phyloP scores from a whole-genome alignment of 2,888 invertebrate species.

The Amphipoea oculea region DNA sequence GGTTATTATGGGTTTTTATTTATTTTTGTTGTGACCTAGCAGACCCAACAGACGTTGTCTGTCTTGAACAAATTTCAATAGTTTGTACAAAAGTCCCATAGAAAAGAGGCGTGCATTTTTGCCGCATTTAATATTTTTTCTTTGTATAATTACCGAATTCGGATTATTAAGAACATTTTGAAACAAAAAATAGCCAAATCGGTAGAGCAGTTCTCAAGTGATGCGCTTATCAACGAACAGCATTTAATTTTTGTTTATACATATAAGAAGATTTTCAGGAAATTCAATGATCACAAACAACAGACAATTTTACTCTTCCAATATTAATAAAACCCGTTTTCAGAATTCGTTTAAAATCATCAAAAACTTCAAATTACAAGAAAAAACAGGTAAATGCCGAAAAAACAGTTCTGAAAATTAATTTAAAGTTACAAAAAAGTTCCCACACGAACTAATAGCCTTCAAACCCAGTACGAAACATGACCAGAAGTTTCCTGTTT shows the following conservation, averaged over 20 bases:
- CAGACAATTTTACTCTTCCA: background rate
- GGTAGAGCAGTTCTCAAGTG: background rate
- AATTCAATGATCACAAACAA: background rate
- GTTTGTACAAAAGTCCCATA: background rate
- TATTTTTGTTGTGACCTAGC: background rate
- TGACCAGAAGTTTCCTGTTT: conserved; percentile 82
- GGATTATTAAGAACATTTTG: background rate
- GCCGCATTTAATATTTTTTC: background rate
- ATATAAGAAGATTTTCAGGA: background rate
- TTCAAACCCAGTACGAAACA: conserved; percentile 72
- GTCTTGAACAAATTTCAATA: background rate
- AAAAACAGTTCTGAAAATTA: conserved; percentile 51
- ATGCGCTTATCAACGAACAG: background rate
- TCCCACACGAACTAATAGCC: conserved; percentile 55
- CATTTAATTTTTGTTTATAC: background rate
- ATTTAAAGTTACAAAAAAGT: conserved; percentile 66
- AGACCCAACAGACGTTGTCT: background rate
- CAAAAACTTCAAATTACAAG: conserved; percentile 5
- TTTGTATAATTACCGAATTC: background rate
- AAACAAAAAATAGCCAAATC: background rate
- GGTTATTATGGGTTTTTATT: background rate
- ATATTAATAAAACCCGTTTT: background rate
- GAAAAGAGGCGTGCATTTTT: background rate
- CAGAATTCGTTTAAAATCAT: background rate
- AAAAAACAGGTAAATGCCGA: conserved; percentile 27